phyloP scores from a whole-genome alignment of 2,888 invertebrate species.

The Phyllotreta striolata region DNA sequence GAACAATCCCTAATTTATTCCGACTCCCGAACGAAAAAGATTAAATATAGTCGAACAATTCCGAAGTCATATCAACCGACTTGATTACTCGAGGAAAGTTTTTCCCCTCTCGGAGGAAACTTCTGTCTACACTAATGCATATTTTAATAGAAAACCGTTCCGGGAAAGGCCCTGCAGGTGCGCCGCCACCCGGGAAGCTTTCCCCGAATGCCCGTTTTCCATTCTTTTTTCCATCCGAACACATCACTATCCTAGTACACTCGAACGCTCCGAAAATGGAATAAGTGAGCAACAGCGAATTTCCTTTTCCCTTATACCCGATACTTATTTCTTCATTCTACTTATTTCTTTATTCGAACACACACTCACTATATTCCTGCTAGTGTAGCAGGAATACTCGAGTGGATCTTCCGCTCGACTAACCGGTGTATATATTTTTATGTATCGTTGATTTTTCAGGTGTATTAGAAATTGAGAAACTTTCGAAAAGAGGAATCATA shows the following conservation, averaged over 20 bases:
- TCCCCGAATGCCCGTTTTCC: conserved; percentile 51
- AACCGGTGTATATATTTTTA: too few relatives aligned
- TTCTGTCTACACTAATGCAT: conserved; percentile 35
- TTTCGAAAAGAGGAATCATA: too few relatives aligned
- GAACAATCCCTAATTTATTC: conserved; percentile 21
- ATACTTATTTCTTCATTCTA: conserved; percentile 32
- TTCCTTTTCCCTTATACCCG: conserved; percentile 14
- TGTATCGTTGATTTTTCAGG: too few relatives aligned
- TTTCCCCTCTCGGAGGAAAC: conserved; percentile 24
- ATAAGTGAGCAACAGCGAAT: conserved; percentile 33
- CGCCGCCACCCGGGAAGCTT: conserved; percentile 47
- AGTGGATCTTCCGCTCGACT: too few relatives aligned
- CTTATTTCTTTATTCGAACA: too few relatives aligned
- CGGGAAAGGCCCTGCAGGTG: conserved; percentile 45
- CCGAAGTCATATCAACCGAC: conserved; percentile 26
- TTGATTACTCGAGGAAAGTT: conserved; percentile 30
- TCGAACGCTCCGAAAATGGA: conserved; percentile 14
- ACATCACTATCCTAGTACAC: too few relatives aligned
- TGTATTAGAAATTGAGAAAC: too few relatives aligned
- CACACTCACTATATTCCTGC: too few relatives aligned
- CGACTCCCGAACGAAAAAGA: conserved; percentile 24
- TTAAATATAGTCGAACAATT: conserved; percentile 30
- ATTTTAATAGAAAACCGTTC: conserved; percentile 35
- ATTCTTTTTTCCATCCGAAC: conserved; percentile 37
- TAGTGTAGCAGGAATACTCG: too few relatives aligned